Conservation (phyloP, 2,888 invertebrate genomes). For the Hirtodrosophila duncani region DNA sequence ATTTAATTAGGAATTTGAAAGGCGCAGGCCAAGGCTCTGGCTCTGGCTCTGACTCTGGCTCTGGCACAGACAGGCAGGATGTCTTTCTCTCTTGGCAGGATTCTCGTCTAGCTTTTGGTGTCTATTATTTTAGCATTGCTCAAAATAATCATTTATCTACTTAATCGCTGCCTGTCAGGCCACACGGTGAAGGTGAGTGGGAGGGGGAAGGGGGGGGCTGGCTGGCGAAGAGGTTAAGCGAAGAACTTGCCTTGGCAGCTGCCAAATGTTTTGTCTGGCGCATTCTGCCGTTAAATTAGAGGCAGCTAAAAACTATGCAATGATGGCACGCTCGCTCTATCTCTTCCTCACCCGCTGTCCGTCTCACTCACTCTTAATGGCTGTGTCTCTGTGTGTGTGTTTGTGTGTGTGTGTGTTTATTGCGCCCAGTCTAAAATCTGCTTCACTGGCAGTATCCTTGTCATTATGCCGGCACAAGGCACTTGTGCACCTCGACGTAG, state of each 20-base stretch:
- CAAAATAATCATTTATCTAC: constrained; percentile 68
- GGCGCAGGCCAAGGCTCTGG: constrained; percentile 19
- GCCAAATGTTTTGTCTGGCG: constrained; percentile 54
- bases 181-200: background rate
- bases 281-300: constrained; percentile 63
- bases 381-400: too few relatives aligned
- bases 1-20: constrained; percentile 59
- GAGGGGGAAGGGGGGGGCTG: background rate
- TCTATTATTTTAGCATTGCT: constrained; percentile 50
- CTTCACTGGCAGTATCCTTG: too few relatives aligned
- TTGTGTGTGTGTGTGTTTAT: too few relatives aligned
- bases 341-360: background rate
- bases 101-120: constrained; percentile 5
- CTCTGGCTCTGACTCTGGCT: constrained; percentile 1
- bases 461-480: too few relatives aligned
- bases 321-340: background rate
- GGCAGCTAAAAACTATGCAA: constrained; percentile 41
- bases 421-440: too few relatives aligned
- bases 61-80: background rate
- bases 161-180: constrained; percentile 54
- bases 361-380: background rate
- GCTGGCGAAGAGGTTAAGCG: constrained; percentile 3
- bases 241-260: constrained; percentile 27
- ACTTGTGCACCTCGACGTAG: too few relatives aligned
- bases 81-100: background rate